phyloP scores from a whole-genome alignment of 2,113 vertebrate species.

The Stegastes partitus region DNA sequence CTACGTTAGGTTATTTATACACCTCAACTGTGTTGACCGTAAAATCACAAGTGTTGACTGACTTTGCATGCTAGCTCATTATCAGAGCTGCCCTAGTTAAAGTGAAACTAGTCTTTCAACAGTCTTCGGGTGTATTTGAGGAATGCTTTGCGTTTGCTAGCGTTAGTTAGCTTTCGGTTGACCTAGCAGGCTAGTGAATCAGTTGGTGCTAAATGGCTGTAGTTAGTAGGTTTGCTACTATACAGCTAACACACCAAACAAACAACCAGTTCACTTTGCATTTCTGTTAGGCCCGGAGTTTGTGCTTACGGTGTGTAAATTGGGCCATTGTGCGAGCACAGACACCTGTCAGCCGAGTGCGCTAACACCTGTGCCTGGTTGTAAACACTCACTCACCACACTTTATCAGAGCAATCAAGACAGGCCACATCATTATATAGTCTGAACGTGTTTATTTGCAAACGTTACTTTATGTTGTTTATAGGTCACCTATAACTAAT shows the following conservation, averaged over 20 bases:
- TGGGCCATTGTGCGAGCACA: background rate
- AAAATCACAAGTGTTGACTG: too few relatives aligned
- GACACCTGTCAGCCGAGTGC: background rate
- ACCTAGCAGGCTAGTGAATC: background rate
- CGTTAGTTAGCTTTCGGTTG: background rate
- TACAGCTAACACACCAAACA: background rate
- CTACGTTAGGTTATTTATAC: background rate
- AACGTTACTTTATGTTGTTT: too few relatives aligned
- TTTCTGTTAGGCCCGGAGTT: background rate
- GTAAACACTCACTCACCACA: conserved; percentile 9
- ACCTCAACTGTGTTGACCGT: too few relatives aligned
- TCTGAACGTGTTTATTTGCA: background rate
- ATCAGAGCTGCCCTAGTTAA: too few relatives aligned
- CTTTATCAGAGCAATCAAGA: background rate
- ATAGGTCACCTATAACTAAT: too few relatives aligned
- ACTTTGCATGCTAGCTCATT: too few relatives aligned
- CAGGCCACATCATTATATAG: background rate
- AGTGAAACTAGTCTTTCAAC: background rate
- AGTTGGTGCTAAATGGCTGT: background rate
- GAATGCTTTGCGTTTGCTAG: background rate
- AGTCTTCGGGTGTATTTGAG: background rate
- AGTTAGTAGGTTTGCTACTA: background rate
- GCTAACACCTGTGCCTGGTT: conserved; percentile 9
- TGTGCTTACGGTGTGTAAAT: background rate
- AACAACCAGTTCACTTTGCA: background rate